phyloP scores from a whole-genome alignment of 2,888 invertebrate species.

The Apoderus coryli region DNA sequence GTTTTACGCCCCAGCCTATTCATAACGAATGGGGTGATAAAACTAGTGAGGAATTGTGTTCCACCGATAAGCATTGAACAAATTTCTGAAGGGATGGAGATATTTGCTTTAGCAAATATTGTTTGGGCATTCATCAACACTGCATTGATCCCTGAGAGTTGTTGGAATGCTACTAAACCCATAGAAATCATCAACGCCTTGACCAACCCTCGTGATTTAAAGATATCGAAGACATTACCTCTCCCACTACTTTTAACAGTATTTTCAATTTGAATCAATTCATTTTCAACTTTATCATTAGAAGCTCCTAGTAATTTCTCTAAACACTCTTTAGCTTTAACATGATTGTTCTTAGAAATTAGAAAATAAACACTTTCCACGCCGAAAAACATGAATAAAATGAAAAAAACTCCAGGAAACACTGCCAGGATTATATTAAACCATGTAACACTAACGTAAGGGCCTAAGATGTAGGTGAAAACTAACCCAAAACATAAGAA shows the following conservation, averaged over 20 bases:
- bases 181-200: constrained; percentile 62
- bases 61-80: constrained; percentile 68
- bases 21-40: constrained; percentile 57
- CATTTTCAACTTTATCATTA: no score
- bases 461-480: constrained; percentile 56
- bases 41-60: constrained; percentile 66
- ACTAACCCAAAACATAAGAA: constrained; percentile 55
- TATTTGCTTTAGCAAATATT: constrained; percentile 42
- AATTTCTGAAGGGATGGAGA: constrained; percentile 37
- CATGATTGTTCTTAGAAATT: constrained; percentile 40
- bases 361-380: constrained; percentile 71
- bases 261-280: no score
- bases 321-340: constrained; percentile 49
- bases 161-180: constrained; percentile 64
- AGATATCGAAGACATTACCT: constrained; percentile 29
- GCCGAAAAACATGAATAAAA: constrained; percentile 53
- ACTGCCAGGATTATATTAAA: constrained; percentile 45
- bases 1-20: constrained; percentile 63
- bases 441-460: constrained; percentile 47
- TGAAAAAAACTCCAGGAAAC: constrained; percentile 30
- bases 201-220: constrained; percentile 49
- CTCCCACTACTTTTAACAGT: no score
- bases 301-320: constrained; percentile 51
- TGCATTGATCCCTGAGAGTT: constrained; percentile 67
- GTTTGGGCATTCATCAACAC: constrained; percentile 62